Conservation (phyloP, 1,140 invertebrate species). For the Tyrophagus putrescentiae region DNA sequence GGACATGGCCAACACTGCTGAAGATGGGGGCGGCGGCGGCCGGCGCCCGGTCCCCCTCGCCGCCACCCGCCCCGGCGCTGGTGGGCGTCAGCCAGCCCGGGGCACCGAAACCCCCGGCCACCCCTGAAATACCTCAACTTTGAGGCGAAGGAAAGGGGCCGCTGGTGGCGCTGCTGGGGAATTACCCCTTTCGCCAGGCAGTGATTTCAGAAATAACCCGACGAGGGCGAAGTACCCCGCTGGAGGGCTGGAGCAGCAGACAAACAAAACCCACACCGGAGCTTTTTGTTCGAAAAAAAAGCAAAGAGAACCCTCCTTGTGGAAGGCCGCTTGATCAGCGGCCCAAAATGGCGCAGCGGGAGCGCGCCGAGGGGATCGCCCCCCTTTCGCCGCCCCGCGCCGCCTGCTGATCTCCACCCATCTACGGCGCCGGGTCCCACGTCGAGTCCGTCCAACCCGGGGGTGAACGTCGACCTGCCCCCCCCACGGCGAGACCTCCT, state of each 20-base stretch:
- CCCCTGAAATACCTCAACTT: conserved; percentile 34
- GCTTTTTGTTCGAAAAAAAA: too few relatives aligned
- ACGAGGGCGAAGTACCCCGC: conserved; percentile 35
- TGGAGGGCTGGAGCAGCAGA: neutral
- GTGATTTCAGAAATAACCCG: conserved; percentile 80
- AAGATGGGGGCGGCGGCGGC: conserved; percentile 46
- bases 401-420: conserved; percentile 80
- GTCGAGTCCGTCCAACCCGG: conserved; percentile 75
- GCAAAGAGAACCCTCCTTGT: too few relatives aligned
- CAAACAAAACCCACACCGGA: too few relatives aligned
- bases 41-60: too few relatives aligned
- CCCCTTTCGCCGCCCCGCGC: conserved; percentile 56
- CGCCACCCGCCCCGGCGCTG: conserved; percentile 42
- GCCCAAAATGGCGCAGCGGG: conserved; percentile 58
- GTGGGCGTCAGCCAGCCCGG: conserved; percentile 58
- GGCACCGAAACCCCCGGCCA: conserved; percentile 30
- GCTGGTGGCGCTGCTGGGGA: conserved; percentile 51
- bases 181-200: conserved; percentile 65
- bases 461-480: conserved; percentile 85
- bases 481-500: conserved; percentile 63
- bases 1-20: conserved; percentile 65
- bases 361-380: conserved; percentile 54
- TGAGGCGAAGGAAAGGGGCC: conserved; percentile 51
- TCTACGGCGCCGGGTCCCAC: conserved; percentile 62
- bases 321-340: conserved; percentile 55